Percentiles rank a stretch among this genome's conserved stretches.
Conservation (phyloP, 1,140 invertebrate species). For the Neuroterus valhalla region DNA sequence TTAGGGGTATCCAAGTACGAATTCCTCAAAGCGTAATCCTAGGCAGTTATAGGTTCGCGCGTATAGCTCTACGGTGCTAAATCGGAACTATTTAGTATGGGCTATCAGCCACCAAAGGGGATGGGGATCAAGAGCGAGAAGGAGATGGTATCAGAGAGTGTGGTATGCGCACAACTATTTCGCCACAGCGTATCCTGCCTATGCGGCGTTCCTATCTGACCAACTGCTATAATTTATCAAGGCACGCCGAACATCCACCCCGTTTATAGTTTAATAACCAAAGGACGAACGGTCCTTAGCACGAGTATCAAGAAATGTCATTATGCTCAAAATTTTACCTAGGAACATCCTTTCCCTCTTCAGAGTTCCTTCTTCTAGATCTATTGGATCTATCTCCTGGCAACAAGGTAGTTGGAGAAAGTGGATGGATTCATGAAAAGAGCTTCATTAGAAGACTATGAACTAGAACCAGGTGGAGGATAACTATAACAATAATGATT, state of each 20-base stretch:
- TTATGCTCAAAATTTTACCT: no score
- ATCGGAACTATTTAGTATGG: slow-evolving; percentile 65
- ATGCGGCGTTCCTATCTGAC: slow-evolving; percentile 59
- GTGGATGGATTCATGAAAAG: no score
- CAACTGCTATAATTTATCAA: slow-evolving; percentile 66
- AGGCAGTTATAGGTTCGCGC: slow-evolving; percentile 58
- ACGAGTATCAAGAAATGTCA: neutral
- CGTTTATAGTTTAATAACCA: slow-evolving; percentile 69
- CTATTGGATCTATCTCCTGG: no score
- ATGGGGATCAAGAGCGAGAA: slow-evolving; percentile 38
- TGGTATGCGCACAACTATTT: slow-evolving; percentile 68
- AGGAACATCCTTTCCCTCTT: no score
- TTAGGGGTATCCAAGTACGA: slow-evolving; percentile 52
- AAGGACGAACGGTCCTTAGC: slow-evolving; percentile 43
- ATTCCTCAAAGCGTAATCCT: slow-evolving; percentile 59
- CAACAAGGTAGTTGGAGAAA: no score
- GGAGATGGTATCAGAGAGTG: slow-evolving; percentile 42
- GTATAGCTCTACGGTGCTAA: slow-evolving; percentile 57
- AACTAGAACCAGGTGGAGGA: neutral
- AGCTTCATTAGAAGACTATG: no score
- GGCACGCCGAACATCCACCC: slow-evolving; percentile 60
- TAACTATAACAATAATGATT: slow-evolving; percentile 46
- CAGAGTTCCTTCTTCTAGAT: no score
- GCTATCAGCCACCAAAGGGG: slow-evolving; percentile 48
- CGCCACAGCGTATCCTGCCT: slow-evolving; percentile 54